phyloP scores from a whole-genome alignment of 2,888 invertebrate genomes.

The Petrophora chlorosata region DNA sequence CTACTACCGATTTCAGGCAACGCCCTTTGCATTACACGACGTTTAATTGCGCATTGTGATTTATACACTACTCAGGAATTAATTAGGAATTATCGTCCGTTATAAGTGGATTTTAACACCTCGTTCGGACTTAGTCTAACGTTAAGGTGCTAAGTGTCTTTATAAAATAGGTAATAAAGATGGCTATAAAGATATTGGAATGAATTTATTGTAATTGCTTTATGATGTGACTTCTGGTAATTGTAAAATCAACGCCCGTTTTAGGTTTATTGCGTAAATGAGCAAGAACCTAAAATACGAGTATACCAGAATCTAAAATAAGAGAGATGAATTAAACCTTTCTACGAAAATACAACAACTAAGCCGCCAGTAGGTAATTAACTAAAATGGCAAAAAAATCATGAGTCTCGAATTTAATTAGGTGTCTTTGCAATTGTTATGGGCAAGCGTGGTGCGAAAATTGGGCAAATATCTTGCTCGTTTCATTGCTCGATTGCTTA shows the following conservation, averaged over 20 bases:
- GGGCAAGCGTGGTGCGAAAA: too few relatives aligned
- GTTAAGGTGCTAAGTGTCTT: slow-evolving; percentile 1
- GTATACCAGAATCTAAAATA: not conserved
- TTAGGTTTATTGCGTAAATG: not conserved
- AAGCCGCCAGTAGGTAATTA: too few relatives aligned
- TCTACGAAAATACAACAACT: too few relatives aligned
- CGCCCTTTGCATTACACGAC: slow-evolving; percentile 66
- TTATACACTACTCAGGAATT: slow-evolving; percentile 55
- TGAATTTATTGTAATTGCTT: slow-evolving; percentile 7
- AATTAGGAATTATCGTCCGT: slow-evolving; percentile 31
- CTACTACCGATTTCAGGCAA: slow-evolving; percentile 61
- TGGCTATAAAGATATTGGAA: slow-evolving; percentile 16
- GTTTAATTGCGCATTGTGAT: slow-evolving; percentile 66
- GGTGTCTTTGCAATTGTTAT: too few relatives aligned
- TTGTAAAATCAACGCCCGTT: not conserved
- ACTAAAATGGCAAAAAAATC: too few relatives aligned
- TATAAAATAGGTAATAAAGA: slow-evolving; percentile 10
- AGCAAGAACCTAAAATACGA: not conserved
- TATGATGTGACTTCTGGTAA: slow-evolving; percentile 4
- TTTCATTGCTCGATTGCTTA: too few relatives aligned
- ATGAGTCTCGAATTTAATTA: too few relatives aligned
- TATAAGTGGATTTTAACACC: slow-evolving; percentile 31
- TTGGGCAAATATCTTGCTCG: too few relatives aligned
- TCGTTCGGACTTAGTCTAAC: slow-evolving; percentile 14
- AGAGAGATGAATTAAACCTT: too few relatives aligned